Conservation (phyloP, 2,888 invertebrate species). For the Aradus depressus region DNA sequence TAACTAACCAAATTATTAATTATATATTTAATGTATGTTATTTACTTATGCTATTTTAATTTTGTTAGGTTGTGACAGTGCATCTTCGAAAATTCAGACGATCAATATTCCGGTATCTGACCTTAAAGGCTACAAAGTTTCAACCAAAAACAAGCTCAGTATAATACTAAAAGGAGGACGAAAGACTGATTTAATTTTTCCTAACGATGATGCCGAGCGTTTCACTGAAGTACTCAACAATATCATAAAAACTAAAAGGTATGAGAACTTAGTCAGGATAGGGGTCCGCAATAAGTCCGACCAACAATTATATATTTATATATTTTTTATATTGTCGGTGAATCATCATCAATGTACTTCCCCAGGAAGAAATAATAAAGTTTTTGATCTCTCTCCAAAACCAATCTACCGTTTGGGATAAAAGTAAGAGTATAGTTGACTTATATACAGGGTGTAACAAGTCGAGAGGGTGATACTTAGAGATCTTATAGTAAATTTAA, state of each 20-base stretch:
- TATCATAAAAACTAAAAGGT: slow-evolving; percentile 43
- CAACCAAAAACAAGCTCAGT: slow-evolving; percentile 31
- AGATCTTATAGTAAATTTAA: no score
- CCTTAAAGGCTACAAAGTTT: slow-evolving; percentile 52
- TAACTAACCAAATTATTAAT: no score
- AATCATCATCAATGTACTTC: no score
- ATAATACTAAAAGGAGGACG: slow-evolving; percentile 61
- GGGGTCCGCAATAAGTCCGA: background rate
- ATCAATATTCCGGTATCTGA: slow-evolving; percentile 50
- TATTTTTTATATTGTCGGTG: no score
- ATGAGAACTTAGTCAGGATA: slow-evolving; percentile 3
- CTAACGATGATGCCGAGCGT: slow-evolving; percentile 72
- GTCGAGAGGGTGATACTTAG: no score
- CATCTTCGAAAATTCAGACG: slow-evolving; percentile 11
- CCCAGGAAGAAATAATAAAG: no score
- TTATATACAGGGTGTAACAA: no score
- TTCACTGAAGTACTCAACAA: slow-evolving; percentile 52
- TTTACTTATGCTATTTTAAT: background rate
- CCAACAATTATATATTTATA: background rate
- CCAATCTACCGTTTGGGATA: no score
- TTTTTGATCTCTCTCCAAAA: no score
- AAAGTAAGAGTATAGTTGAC: no score
- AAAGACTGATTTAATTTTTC: slow-evolving; percentile 74
- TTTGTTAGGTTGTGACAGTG: slow-evolving; percentile 17
- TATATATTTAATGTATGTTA: no score